phyloP scores from a whole-genome alignment of 2,113 vertebrate genomes.

The Pomatostomus ruficeps region DNA sequence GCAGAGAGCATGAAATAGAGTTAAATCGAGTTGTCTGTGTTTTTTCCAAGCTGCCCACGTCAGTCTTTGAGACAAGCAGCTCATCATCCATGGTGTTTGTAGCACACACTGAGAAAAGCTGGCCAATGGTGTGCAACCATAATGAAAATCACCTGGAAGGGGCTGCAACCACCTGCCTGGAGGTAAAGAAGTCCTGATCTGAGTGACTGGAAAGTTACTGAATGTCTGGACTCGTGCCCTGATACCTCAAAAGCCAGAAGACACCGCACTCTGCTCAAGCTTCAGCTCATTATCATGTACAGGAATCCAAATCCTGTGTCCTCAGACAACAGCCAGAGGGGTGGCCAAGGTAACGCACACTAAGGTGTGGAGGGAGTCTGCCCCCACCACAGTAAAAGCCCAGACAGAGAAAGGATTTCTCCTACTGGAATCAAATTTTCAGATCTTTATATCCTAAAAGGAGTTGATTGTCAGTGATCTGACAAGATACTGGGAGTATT shows the following conservation, averaged over 20 bases:
- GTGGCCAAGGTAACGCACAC: background rate
- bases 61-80: background rate
- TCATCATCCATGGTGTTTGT: background rate
- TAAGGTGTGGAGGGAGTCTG: background rate
- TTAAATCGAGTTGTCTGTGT: background rate
- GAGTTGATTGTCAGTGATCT: background rate
- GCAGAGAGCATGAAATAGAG: background rate
- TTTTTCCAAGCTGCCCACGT: background rate
- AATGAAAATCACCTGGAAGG: background rate
- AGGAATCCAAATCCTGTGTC: background rate
- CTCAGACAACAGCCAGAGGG: background rate
- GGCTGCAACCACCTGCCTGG: background rate
- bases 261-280: background rate
- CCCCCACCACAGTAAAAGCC: background rate
- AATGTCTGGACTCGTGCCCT: background rate
- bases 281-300: background rate
- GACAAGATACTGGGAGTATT: background rate
- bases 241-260: background rate
- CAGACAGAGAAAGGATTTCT: background rate
- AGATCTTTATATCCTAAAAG: background rate
- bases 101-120: background rate
- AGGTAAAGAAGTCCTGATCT: background rate
- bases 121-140: background rate
- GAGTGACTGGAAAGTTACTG: background rate
- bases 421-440: background rate